A percentile compares a stretch with the other conserved stretches of the same genome.
Evolutionary conservation across 2,888 invertebrate species (phyloP).

Genomic region (Drosophila vallismaia): DNA sequence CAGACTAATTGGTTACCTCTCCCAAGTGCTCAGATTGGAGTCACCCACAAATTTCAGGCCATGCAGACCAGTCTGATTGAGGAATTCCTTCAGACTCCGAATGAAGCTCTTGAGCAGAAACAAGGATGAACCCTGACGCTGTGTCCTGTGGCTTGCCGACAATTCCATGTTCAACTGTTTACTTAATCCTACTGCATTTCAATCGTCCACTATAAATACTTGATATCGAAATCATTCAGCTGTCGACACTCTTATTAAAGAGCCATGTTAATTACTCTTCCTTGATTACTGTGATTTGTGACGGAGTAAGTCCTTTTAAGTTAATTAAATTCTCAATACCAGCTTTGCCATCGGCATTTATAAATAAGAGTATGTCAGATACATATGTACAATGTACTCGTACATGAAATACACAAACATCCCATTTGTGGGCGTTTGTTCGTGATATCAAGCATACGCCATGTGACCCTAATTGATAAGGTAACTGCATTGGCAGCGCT

Average conservation of each 20-base stretch:
- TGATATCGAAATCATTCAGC: slow-evolving; percentile 18
- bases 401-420: not conserved
- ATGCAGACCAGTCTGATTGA: slow-evolving; percentile 74
- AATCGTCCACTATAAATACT: slow-evolving; percentile 25
- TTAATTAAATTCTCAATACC: slow-evolving; percentile 38
- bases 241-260: slow-evolving; percentile 26
- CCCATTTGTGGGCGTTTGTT: not conserved
- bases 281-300: slow-evolving; percentile 32
- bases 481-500: slow-evolving; percentile 23
- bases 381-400: not conserved
- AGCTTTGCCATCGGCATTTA: slow-evolving; percentile 17
- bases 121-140: slow-evolving; percentile 15
- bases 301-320: slow-evolving; percentile 31
- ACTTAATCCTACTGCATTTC: slow-evolving; percentile 3
- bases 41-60: slow-evolving; percentile 77
- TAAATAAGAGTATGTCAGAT: not conserved
- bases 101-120: slow-evolving; percentile 48
- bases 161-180: slow-evolving; percentile 33
- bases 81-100: slow-evolving; percentile 57
- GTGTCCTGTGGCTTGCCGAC: slow-evolving; percentile 6
- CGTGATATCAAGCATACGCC: slow-evolving; percentile 20
- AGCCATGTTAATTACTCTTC: slow-evolving; percentile 28
- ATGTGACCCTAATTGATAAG: slow-evolving; percentile 15
- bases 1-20: slow-evolving; percentile 55
- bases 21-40: slow-evolving; percentile 65